Base-by-base conservation (phyloP, 2,888 invertebrate genomes). In the Calliopum simillimum region DNA sequence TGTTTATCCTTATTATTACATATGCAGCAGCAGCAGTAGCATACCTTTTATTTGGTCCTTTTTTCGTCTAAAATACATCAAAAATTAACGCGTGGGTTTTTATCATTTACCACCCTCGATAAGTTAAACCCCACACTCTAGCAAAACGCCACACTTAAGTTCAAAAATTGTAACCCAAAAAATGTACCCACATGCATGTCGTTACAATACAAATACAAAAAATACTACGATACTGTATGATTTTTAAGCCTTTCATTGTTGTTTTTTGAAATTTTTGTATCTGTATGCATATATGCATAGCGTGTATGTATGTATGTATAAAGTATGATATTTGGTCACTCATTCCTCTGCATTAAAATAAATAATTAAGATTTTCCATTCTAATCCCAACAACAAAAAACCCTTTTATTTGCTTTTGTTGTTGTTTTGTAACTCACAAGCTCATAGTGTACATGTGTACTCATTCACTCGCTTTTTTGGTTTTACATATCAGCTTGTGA, bases 331-430 rank as follows among this genome's bases (percentile, higher is more conserved):
- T 67, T 56, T 49, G 67, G 67, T 67, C 58, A 67, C 47, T 67
- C 67, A 67, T 58, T 67, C 67, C 67, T 67, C 12, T 21, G 67
- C 67, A 67, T 56, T 67, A 33, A 58, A 67, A 67, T 67, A 67
- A 67, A 67, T 67, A 67, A 67, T 67, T 58, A 67, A 58, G 59
- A 59, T 33, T 67, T 58, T 44, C 43, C 65, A 41, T 55, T 43
- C 46, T 67, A 66, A 66, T 44, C 58, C 56, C 41, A 19, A 64
- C 33, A 33, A 16, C 5, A 6, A 33, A 33, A 33, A 33, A 33
- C 64, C 64, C 51, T 53, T 63, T 61, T 51, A 49, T 63, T 63
- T 63, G 49, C 23, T 23, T 16, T 63, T 46, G 21, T 16, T 59
- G 59, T 59, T 41, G 11, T 43, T 59, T 59, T 33, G 33, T 33